Evolutionary conservation across 2,113 vertebrate genomes (phyloP).

Genomic region (Origma solitaria): DNA sequence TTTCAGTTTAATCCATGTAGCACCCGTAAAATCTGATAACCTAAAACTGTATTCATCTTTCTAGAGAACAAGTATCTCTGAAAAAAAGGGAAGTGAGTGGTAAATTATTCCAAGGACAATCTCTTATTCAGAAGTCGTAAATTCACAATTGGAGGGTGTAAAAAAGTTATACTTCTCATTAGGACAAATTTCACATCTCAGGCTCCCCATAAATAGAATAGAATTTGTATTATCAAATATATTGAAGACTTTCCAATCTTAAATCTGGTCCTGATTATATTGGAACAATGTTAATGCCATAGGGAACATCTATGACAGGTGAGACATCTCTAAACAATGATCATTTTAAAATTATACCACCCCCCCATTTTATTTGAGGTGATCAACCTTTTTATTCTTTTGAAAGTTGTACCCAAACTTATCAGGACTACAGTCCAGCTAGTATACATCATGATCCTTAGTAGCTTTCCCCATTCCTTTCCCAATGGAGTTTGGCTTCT

Average conservation of each 20-base stretch:
- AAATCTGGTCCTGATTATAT: neutral
- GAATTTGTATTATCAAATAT: neutral
- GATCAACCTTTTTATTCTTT: neutral
- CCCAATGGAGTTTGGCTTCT: neutral
- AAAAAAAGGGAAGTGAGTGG: neutral
- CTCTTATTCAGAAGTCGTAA: neutral
- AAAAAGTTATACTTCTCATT: neutral
- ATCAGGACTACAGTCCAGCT: neutral
- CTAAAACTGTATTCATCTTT: neutral
- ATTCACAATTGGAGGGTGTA: neutral
- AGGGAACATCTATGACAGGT: neutral
- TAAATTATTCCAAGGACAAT: neutral
- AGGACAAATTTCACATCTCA: neutral
- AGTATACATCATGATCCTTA: neutral
- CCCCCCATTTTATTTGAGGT: neutral
- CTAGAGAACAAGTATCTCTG: neutral
- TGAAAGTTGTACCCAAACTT: neutral
- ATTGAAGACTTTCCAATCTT: neutral
- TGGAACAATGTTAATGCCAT: neutral
- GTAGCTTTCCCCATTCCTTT: neutral
- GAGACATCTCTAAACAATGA: neutral
- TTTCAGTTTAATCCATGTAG: neutral
- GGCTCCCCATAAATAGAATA: neutral
- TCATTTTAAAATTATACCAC: neutral
- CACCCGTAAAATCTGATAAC: neutral